These are phyloP conservation scores for Aphis gossypii DNA, from an alignment of 1,140 invertebrate species.

Conservation along the genomic window DNA sequence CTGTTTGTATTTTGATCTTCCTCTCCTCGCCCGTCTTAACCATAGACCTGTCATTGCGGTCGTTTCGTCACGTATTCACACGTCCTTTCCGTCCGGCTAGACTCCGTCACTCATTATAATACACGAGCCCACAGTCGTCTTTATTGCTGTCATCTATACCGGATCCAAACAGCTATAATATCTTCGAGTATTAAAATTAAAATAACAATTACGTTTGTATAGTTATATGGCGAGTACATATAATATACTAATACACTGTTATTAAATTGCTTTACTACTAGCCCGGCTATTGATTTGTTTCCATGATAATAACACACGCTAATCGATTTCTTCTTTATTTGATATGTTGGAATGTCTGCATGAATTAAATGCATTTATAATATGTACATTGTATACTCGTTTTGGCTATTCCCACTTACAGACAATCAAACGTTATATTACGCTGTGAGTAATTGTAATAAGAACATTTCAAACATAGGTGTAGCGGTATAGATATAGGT, in stretches of 20 bases:
- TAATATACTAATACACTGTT: not conserved
- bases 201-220: constrained; percentile 20
- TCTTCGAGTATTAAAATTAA: not conserved
- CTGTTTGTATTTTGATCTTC: constrained; percentile 7
- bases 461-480: too few relatives aligned
- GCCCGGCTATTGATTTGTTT: not conserved
- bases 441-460: too few relatives aligned
- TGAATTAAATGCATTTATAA: not conserved
- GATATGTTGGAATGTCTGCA: not conserved
- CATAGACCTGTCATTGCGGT: not conserved
- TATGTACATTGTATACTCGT: not conserved
- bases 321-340: not conserved
- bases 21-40: not conserved
- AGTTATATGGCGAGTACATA: not conserved
- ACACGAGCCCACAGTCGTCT: not conserved
- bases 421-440: not conserved
- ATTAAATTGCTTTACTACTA: not conserved
- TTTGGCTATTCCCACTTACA: not conserved
- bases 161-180: not conserved
- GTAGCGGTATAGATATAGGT: too few relatives aligned
- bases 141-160: not conserved
- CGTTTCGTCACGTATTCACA: constrained; percentile 44
- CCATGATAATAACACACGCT: not conserved
- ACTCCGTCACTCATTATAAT: constrained; percentile 27
- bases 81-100: constrained; percentile 6